Percentiles rank a stretch among this genome's conserved stretches.
Evolutionary conservation across 2,888 invertebrate species (phyloP).

Genomic region (Meandrusa payeni): DNA sequence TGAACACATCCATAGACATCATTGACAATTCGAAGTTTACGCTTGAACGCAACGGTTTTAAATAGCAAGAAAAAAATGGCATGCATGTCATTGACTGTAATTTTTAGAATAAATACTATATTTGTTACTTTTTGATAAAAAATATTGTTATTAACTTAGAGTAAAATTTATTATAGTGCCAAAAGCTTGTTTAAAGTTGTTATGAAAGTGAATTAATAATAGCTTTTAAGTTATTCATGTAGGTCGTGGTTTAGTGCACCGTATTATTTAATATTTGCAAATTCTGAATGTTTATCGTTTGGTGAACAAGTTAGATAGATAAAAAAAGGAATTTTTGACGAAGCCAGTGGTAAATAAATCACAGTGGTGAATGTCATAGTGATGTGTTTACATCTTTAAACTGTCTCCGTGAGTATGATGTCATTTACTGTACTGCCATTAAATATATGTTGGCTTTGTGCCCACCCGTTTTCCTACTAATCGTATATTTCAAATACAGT

Average conservation of each 20-base stretch:
- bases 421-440: slow-evolving; percentile 70
- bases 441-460: slow-evolving; percentile 78
- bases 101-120: slow-evolving; percentile 55
- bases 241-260: slow-evolving; percentile 67
- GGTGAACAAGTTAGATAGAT: slow-evolving; percentile 28
- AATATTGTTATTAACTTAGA: slow-evolving; percentile 30
- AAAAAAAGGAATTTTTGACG: slow-evolving; percentile 39
- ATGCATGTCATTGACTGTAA: slow-evolving; percentile 71
- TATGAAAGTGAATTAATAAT: slow-evolving; percentile 38
- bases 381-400: slow-evolving; percentile 78
- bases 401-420: slow-evolving; percentile 75
- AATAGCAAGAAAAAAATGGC: slow-evolving; percentile 63
- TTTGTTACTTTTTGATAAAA: slow-evolving; percentile 42
- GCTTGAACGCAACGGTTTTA: slow-evolving; percentile 64
- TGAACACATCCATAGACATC: slow-evolving; percentile 41
- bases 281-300: slow-evolving; percentile 37
- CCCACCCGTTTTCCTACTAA: slow-evolving; percentile 75
- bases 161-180: slow-evolving; percentile 39
- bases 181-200: slow-evolving; percentile 39
- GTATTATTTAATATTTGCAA: slow-evolving; percentile 53
- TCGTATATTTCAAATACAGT: slow-evolving; percentile 55
- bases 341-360: slow-evolving; percentile 41
- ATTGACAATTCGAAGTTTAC: slow-evolving; percentile 34
- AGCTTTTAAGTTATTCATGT: slow-evolving; percentile 56
- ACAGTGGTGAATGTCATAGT: slow-evolving; percentile 50